phyloP scores from a whole-genome alignment of 30 jellyfish, hydroid and myxozoan species.

The Aurelia sp. region DNA sequence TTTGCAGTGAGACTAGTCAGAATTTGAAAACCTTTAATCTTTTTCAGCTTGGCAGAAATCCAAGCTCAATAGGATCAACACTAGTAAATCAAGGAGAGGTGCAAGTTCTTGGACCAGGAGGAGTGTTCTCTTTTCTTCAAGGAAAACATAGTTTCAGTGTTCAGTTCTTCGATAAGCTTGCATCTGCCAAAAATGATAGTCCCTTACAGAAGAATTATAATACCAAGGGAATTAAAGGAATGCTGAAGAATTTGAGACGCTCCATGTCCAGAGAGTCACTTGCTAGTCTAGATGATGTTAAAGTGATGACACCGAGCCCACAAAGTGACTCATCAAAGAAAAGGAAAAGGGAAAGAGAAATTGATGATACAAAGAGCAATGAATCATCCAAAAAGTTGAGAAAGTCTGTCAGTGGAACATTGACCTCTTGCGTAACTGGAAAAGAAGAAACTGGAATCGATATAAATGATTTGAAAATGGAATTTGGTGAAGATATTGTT shows the following conservation, averaged over 20 bases:
- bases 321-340: conserved; percentile 1
- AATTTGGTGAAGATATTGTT: conserved; percentile 55
- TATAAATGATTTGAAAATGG: conserved; percentile 22
- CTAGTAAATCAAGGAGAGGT: conserved; percentile 43
- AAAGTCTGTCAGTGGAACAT: conserved; percentile 33
- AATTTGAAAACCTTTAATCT: not conserved
- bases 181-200: conserved; percentile 9
- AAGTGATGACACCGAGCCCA: not conserved
- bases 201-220: not conserved
- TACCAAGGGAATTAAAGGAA: not conserved
- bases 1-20: not conserved
- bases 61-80: conserved; percentile 70
- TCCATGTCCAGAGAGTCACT: conserved; percentile 8
- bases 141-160: conserved; percentile 67
- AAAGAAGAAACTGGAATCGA: conserved; percentile 23
- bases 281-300: not conserved
- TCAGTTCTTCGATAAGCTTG: conserved; percentile 64
- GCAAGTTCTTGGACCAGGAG: conserved; percentile 61
- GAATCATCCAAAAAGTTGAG: conserved; percentile 29
- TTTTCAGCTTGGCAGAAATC: conserved; percentile 74
- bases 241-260: not conserved
- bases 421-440: conserved; percentile 19
- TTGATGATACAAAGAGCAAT: not conserved
- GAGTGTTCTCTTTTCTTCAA: conserved; percentile 50
- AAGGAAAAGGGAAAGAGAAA: not conserved